These are phyloP conservation scores for Aspidapion aeneum DNA, from an alignment of 2,888 invertebrate genomes.

Conservation along the genomic window DNA sequence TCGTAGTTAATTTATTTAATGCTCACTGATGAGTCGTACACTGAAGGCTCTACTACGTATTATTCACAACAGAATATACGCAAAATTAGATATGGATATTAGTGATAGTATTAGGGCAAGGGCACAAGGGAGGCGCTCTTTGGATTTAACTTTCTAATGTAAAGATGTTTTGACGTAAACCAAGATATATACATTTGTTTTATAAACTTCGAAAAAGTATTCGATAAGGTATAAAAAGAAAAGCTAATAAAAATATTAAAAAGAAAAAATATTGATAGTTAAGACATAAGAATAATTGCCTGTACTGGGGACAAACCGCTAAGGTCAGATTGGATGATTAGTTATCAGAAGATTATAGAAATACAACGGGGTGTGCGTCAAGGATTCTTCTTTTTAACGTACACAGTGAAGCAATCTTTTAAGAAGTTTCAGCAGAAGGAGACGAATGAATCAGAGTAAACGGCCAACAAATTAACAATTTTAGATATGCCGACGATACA, in stretches of 20 bases:
- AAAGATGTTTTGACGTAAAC: no score
- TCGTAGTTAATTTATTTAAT: background rate
- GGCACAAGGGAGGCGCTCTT: no score
- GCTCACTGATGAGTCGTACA: background rate
- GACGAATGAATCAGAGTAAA: background rate
- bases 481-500: background rate
- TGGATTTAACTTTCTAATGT: no score
- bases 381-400: background rate
- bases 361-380: background rate
- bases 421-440: background rate
- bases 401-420: background rate
- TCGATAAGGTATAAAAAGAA: no score
- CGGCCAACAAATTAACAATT: background rate
- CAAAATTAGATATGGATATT: background rate
- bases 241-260: no score
- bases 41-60: background rate
- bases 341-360: background rate
- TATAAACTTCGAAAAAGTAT: no score
- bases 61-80: background rate
- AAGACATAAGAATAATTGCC: background rate
- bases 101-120: no score
- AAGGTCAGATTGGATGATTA: background rate
- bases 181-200: no score
- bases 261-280: background rate
- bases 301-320: background rate